phyloP scores from a whole-genome alignment of 2,113 vertebrate genomes.

The Prunella fulvescens region DNA sequence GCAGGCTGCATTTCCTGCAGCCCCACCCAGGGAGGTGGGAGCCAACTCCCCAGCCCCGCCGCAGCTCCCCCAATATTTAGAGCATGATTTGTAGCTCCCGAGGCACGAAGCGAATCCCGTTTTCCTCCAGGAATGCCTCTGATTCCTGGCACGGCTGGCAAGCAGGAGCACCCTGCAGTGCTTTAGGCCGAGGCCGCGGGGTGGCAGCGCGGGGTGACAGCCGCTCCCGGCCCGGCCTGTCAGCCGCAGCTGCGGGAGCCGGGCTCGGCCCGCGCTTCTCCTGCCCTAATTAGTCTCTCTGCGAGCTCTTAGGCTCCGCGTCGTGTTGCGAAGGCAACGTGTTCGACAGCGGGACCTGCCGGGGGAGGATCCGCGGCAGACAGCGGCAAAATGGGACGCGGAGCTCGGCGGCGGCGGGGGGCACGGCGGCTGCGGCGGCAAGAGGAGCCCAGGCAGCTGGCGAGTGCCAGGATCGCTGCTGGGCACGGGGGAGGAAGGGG shows the following conservation, averaged over 20 bases:
- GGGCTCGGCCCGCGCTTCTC: conserved; percentile 66
- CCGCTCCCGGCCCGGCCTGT: conserved; percentile 42
- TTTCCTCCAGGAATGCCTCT: background rate
- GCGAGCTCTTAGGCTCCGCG: conserved; percentile 71
- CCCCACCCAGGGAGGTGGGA: conserved; percentile 49
- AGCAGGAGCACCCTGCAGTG: background rate
- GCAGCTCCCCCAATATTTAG: background rate
- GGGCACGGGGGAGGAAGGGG: no score
- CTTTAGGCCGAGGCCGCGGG: background rate
- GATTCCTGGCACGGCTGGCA: conserved; percentile 29
- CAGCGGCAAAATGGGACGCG: conserved; percentile 17
- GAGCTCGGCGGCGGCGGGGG: background rate
- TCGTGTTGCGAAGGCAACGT: conserved; percentile 72
- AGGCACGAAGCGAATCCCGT: background rate
- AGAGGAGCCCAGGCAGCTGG: background rate
- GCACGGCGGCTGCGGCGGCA: background rate
- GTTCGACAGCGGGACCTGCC: conserved; percentile 72
- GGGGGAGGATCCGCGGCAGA: background rate
- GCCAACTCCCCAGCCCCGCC: conserved; percentile 21
- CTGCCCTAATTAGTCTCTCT: conserved; percentile 81
- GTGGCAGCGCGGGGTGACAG: background rate
- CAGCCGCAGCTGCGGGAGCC: conserved; percentile 19
- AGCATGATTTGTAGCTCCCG: conserved; percentile 14
- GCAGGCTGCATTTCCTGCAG: conserved; percentile 37
- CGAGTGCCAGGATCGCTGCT: no score